Percentiles rank a stretch among this genome's conserved stretches.
phyloP scores from a whole-genome alignment of 2,113 vertebrate species.

The Pituophis catenifer region DNA sequence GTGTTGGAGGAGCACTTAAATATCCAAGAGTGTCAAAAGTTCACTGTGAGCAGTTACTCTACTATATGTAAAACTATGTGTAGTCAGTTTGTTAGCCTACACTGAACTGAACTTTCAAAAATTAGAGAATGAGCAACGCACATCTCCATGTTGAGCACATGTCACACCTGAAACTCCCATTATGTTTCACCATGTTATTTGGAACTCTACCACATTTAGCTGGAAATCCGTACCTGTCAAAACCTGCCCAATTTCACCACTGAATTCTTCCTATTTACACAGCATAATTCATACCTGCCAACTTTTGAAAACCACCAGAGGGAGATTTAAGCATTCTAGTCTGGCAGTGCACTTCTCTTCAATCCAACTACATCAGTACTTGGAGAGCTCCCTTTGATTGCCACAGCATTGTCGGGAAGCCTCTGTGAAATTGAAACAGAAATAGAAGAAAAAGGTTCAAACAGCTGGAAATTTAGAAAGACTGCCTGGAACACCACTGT shows the following conservation, averaged over 20 bases:
- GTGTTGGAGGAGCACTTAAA: not conserved
- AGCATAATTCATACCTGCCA: slow-evolving; percentile 9
- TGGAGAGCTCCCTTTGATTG: not conserved
- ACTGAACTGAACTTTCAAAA: not conserved
- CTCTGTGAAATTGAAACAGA: not conserved
- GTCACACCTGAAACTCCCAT: not conserved
- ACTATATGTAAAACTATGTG: not conserved
- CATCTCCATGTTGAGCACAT: not conserved
- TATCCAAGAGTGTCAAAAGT: not conserved
- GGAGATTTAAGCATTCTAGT: not conserved
- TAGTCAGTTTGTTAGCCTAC: not conserved
- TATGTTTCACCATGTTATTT: not conserved
- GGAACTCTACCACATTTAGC: not conserved
- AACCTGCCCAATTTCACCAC: slow-evolving; percentile 11
- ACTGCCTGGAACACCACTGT: not conserved
- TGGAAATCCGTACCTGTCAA: slow-evolving; percentile 3
- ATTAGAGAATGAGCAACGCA: not conserved
- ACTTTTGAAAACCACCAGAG: slow-evolving; percentile 10
- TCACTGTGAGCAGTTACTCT: not conserved
- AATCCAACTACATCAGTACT: slow-evolving; percentile 2
- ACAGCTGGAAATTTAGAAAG: not conserved
- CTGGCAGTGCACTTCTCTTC: not conserved
- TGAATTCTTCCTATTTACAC: slow-evolving; percentile 12
- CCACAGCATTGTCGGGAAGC: not conserved
- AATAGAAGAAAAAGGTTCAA: not conserved